phyloP scores from a whole-genome alignment of 2,888 invertebrate species.

The Athalia rosae region DNA sequence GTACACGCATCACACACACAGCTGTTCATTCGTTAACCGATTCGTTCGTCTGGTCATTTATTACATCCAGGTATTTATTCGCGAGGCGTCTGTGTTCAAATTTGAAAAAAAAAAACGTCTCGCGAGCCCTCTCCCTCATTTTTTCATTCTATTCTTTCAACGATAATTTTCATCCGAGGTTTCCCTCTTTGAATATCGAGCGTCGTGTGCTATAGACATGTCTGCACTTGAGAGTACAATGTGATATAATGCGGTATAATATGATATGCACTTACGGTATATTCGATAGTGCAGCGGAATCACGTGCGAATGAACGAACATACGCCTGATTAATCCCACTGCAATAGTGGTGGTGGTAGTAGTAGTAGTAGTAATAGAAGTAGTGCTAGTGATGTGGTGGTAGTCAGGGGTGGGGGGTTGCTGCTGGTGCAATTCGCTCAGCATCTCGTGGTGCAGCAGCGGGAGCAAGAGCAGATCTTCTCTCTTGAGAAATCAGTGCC shows the following conservation, averaged over 20 bases:
- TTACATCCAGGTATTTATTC: too few relatives aligned
- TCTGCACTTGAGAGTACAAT: not conserved
- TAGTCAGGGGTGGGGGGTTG: not conserved
- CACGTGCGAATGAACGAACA: too few relatives aligned
- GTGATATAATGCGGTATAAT: not conserved
- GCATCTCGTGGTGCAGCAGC: not conserved
- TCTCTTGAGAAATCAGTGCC: slow-evolving; percentile 41
- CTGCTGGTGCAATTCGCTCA: not conserved
- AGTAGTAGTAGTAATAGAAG: too few relatives aligned
- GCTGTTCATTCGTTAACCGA: too few relatives aligned
- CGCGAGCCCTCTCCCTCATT: too few relatives aligned
- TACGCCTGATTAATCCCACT: not conserved
- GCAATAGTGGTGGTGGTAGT: not conserved
- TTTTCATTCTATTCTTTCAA: not conserved
- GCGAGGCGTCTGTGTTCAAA: too few relatives aligned
- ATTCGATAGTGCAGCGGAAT: not conserved
- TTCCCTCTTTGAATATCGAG: not conserved
- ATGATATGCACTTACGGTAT: not conserved
- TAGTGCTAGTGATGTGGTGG: too few relatives aligned
- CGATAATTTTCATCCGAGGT: not conserved
- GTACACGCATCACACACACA: too few relatives aligned
- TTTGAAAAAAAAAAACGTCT: too few relatives aligned
- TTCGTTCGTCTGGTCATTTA: too few relatives aligned
- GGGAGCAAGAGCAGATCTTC: not conserved
- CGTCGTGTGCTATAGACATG: not conserved